A percentile compares a stretch with the other conserved stretches of the same genome.
Conservation (phyloP, 2,113 vertebrate species). For the Cyprinodon brontotheroides region DNA sequence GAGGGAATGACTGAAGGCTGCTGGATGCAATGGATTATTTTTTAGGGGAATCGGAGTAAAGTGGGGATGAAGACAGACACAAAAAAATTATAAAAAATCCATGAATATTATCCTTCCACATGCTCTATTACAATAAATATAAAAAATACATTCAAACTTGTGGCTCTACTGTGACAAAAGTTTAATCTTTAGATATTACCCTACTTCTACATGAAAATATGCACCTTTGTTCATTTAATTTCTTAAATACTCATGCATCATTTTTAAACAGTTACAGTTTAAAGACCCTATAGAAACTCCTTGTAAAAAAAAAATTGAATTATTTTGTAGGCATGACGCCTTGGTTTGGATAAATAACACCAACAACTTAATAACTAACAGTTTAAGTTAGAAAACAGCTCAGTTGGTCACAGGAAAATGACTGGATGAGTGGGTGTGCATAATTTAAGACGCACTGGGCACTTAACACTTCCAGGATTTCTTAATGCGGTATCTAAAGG, state of each 20-base stretch:
- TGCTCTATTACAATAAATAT: background rate
- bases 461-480: constrained; percentile 13
- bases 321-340: background rate
- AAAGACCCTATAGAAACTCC: background rate
- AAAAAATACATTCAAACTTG: background rate
- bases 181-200: background rate
- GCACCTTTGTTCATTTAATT: background rate
- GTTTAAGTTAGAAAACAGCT: constrained; percentile 1
- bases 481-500: constrained; percentile 4
- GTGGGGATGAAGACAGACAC: background rate
- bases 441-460: constrained; percentile 18
- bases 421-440: constrained; percentile 6
- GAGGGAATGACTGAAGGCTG: no score
- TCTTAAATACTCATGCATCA: background rate
- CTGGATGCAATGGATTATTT: background rate
- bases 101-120: background rate
- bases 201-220: background rate
- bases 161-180: background rate
- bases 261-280: background rate
- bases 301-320: background rate
- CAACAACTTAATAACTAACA: background rate
- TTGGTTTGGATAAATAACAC: background rate
- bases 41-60: background rate
- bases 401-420: constrained; percentile 1
- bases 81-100: background rate